Evolutionary conservation across 2,113 vertebrate genomes (phyloP).

Genomic region (Apodemus speciosus): DNA sequence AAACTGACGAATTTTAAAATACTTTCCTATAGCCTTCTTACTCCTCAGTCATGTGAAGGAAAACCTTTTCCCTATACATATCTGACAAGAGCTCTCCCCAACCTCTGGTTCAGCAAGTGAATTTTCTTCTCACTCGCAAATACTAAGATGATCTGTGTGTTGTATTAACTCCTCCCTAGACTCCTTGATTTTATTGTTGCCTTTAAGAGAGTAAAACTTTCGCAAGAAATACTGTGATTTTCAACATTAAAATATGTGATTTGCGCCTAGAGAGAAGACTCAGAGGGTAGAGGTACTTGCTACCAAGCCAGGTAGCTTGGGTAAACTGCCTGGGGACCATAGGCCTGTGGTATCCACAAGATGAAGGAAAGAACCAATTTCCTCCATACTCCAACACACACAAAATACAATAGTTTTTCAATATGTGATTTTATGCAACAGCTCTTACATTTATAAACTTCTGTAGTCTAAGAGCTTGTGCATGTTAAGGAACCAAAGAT

Average conservation of each 20-base stretch:
- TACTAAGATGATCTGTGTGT: background rate
- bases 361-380: background rate
- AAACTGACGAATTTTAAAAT: background rate
- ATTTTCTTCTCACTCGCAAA: slow-evolving; percentile 6
- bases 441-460: background rate
- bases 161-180: background rate
- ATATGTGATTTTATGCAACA: background rate
- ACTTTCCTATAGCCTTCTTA: background rate
- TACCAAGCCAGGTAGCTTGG: background rate
- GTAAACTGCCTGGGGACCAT: background rate
- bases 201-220: background rate
- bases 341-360: too few species aligned
- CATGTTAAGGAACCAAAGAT: background rate
- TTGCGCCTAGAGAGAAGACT: background rate
- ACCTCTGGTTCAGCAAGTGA: background rate
- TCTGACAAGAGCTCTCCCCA: background rate
- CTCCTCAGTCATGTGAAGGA: background rate
- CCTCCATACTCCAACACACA: background rate
- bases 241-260: background rate
- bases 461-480: background rate
- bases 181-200: background rate
- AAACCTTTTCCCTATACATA: background rate
- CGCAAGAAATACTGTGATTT: background rate
- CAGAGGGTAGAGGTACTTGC: too few species aligned
- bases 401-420: background rate